Conservation (phyloP, 2,888 invertebrate species). For the Leucophenga montana region DNA sequence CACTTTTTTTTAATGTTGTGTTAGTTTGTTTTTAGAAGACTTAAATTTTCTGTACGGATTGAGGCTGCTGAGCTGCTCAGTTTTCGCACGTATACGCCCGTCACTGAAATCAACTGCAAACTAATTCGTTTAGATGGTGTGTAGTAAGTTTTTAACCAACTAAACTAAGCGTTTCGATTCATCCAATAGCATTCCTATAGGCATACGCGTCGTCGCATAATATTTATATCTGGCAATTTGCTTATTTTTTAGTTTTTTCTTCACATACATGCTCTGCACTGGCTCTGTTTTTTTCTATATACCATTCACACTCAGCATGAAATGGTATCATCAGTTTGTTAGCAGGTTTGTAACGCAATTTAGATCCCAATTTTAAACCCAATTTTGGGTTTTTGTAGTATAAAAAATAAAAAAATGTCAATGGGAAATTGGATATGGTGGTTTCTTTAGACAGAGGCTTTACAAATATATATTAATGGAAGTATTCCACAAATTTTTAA, state of each 20-base stretch:
- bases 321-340: no score
- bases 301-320: no score
- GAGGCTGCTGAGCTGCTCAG: slow-evolving; percentile 18
- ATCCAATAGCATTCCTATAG: background rate
- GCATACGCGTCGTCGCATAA: background rate
- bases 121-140: slow-evolving; percentile 2
- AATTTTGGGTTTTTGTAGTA: no score
- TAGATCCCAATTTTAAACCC: no score
- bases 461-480: no score
- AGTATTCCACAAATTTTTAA: no score
- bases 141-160: slow-evolving; percentile 40
- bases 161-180: slow-evolving; percentile 25
- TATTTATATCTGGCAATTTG: slow-evolving; percentile 36
- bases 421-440: no score
- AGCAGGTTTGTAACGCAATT: no score
- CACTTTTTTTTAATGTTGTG: background rate
- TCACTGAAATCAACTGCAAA: slow-evolving; percentile 7
- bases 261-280: background rate
- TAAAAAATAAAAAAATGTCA: no score
- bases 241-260: slow-evolving; percentile 21
- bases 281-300: background rate
- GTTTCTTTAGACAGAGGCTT: no score
- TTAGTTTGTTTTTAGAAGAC: background rate
- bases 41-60: no score
- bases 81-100: slow-evolving; percentile 48